These are phyloP conservation scores for Deroplatys truncata DNA, from an alignment of 2,888 invertebrate genomes.

Conservation along the genomic window DNA sequence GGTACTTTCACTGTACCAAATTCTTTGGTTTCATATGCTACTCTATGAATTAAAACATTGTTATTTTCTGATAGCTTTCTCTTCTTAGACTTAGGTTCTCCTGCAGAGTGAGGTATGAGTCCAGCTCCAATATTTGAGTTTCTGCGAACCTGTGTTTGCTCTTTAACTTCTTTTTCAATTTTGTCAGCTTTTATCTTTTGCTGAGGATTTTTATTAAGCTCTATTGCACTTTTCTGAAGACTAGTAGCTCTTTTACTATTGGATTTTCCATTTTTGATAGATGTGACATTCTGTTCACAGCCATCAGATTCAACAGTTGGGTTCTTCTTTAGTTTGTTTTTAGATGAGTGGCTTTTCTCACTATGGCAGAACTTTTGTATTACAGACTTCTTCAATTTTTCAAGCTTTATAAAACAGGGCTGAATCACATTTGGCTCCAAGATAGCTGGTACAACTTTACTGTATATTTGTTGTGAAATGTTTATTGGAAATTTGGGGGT, in stretches of 20 bases:
- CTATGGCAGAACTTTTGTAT: not conserved
- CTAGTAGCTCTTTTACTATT: not conserved
- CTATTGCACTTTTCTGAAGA: not conserved
- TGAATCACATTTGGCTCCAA: not conserved
- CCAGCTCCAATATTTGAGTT: not conserved
- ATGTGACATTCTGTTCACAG: not conserved
- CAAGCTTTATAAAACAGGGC: not conserved
- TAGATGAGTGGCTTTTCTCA: not conserved
- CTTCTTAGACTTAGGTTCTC: not conserved
- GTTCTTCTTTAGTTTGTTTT: not conserved
- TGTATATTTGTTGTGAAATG: not conserved
- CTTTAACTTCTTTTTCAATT: not conserved
- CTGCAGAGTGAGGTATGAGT: not conserved
- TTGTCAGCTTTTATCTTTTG: not conserved
- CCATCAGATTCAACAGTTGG: too few species aligned
- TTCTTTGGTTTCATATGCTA: not conserved
- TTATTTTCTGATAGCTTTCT: not conserved
- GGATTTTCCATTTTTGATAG: not conserved
- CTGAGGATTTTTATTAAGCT: not conserved
- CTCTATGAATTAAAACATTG: not conserved
- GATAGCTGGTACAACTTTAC: not conserved
- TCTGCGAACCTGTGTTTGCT: not conserved
- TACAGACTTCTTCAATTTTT: not conserved
- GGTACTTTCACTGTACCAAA: not conserved
- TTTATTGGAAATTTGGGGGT: not conserved